Conservation (phyloP, 2,797 vertebrate species). For the Smutsia temminckii region DNA sequence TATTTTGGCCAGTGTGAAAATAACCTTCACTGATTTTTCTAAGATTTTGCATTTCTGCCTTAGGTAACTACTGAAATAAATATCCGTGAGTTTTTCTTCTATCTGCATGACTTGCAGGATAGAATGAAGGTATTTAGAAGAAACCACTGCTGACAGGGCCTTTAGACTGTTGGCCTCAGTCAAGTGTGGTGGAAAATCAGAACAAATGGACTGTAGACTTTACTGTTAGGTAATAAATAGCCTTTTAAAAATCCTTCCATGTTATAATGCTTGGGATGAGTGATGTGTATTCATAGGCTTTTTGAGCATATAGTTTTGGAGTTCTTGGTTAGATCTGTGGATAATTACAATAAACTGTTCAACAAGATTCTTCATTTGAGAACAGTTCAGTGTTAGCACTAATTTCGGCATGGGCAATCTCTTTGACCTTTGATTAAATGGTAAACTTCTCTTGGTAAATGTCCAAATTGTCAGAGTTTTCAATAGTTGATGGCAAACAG, state of each 20-base stretch:
- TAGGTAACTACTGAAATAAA: background rate
- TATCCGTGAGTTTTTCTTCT: slow-evolving; percentile 29
- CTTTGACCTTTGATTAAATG: background rate
- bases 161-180: background rate
- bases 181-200: background rate
- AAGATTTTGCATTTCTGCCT: background rate
- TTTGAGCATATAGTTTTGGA: background rate
- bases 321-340: background rate
- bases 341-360: background rate
- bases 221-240: background rate
- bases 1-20: slow-evolving; percentile 20
- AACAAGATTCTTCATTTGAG: background rate
- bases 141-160: background rate
- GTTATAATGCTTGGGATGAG: background rate
- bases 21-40: background rate
- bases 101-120: background rate
- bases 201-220: background rate
- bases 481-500: background rate
- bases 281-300: background rate
- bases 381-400: background rate
- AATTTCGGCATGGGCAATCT: background rate
- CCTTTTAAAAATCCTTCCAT: background rate
- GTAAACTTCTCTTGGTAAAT: background rate
- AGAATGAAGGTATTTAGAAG: background rate
- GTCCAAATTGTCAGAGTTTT: background rate